A percentile compares a stretch with the other conserved stretches of the same genome.
phyloP scores from a whole-genome alignment of 2,797 vertebrate species.

The Myripristis jacobus region DNA sequence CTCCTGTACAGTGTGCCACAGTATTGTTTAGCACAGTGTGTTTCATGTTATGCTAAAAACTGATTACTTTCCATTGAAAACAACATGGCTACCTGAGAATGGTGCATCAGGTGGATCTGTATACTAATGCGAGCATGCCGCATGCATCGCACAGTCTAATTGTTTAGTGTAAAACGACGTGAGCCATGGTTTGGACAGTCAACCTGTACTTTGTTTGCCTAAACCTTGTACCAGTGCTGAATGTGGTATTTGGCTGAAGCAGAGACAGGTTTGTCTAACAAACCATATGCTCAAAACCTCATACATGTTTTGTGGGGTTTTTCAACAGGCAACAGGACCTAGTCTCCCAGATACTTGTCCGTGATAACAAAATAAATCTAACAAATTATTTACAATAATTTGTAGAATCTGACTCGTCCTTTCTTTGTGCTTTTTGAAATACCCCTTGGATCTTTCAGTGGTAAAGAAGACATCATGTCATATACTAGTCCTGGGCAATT shows the following conservation, averaged over 20 bases:
- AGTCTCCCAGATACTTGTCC: constrained; percentile 2
- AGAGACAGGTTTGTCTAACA: constrained; percentile 46
- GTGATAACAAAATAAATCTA: no score
- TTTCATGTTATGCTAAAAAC: not conserved
- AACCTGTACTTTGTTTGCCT: constrained; percentile 40
- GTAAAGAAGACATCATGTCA: constrained; percentile 2
- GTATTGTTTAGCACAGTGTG: not conserved
- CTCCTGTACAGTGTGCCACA: not conserved
- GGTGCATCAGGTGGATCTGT: constrained; percentile 68
- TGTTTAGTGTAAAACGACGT: constrained; percentile 34
- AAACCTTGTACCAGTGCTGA: constrained; percentile 15
- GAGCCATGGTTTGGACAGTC: constrained; percentile 60
- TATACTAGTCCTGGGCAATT: constrained; percentile 22
- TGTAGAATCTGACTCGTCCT: constrained; percentile 4
- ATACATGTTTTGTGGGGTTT: constrained; percentile 36
- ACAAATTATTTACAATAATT: constrained; percentile 13
- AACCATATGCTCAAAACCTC: constrained; percentile 59
- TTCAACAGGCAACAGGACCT: constrained; percentile 65
- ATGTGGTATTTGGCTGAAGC: constrained; percentile 33
- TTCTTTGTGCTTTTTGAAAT: constrained; percentile 63
- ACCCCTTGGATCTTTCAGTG: constrained; percentile 21
- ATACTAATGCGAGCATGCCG: constrained; percentile 67
- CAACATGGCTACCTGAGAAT: not conserved
- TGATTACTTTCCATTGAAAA: constrained; percentile 11
- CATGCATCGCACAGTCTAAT: constrained; percentile 56